Evolutionary conservation across 2,888 invertebrate genomes (phyloP).

Genomic region (Ennomos quercinarius): DNA sequence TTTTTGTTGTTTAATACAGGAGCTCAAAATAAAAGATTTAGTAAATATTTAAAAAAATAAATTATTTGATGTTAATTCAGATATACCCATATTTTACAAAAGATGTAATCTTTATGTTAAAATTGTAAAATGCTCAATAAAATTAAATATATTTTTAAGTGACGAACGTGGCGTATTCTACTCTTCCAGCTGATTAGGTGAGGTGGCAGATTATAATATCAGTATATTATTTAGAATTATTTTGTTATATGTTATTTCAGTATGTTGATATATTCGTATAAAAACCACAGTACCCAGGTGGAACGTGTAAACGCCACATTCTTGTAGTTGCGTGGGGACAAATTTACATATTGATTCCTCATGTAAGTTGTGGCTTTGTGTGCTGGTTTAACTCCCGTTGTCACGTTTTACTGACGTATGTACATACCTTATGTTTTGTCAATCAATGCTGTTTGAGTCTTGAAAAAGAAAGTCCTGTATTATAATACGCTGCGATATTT

Average conservation of each 20-base stretch:
- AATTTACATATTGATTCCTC: conserved; percentile 34
- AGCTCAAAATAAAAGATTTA: too few species aligned
- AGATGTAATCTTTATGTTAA: too few species aligned
- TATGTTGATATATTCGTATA: conserved; percentile 16
- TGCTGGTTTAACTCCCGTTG: conserved; percentile 12
- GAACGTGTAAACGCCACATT: conserved; percentile 30
- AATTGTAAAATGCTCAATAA: too few species aligned
- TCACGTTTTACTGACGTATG: conserved; percentile 20
- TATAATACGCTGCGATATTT: too few species aligned
- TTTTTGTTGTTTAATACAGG: too few species aligned
- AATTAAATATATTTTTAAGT: too few species aligned
- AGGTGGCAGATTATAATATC: too few species aligned
- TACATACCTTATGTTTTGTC: conserved; percentile 23
- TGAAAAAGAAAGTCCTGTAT: too few species aligned
- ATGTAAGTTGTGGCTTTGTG: conserved; percentile 24
- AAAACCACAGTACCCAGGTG: conserved; percentile 10
- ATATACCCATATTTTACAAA: too few species aligned
- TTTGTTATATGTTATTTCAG: neutral
- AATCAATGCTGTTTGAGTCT: conserved; percentile 4
- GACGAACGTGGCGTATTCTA: too few species aligned
- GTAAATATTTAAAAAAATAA: too few species aligned
- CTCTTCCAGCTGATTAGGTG: too few species aligned
- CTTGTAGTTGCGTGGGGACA: conserved; percentile 29
- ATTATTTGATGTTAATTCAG: neutral
- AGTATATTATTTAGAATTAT: neutral